phyloP scores from a whole-genome alignment of 2,888 invertebrate species.

The Bruchidius siliquastri region DNA sequence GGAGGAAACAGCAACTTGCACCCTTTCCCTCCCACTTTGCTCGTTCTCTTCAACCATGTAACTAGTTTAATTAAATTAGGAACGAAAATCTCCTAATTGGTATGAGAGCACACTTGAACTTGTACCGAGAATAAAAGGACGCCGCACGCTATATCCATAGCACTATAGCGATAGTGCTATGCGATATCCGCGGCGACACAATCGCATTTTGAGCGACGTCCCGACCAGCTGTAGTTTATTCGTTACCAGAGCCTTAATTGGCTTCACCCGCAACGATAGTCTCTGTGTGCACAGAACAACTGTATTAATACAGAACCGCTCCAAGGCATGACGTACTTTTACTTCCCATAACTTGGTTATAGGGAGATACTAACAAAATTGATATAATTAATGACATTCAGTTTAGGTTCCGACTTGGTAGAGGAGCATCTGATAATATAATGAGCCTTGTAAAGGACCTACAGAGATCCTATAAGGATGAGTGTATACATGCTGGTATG shows the following conservation, averaged over 20 bases:
- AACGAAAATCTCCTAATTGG: background rate
- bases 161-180: background rate
- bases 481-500: no score
- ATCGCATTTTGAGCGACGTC: background rate
- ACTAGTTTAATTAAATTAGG: background rate
- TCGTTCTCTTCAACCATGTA: background rate
- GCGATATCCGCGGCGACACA: background rate
- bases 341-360: no score
- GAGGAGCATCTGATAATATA: no score
- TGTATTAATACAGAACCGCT: background rate
- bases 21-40: background rate
- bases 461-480: no score
- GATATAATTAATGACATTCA: no score
- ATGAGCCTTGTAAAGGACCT: no score
- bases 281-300: background rate
- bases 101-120: background rate
- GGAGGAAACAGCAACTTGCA: background rate
- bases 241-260: background rate
- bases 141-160: background rate
- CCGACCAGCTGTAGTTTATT: background rate
- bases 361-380: no score
- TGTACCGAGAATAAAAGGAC: background rate
- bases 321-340: background rate
- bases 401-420: no score
- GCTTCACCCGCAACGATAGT: background rate